Percentiles rank a stretch among this genome's conserved stretches.
These are phyloP conservation scores for Melanotaenia duboulayi DNA, from an alignment of 2,113 vertebrate genomes.

Conservation along the genomic window DNA sequence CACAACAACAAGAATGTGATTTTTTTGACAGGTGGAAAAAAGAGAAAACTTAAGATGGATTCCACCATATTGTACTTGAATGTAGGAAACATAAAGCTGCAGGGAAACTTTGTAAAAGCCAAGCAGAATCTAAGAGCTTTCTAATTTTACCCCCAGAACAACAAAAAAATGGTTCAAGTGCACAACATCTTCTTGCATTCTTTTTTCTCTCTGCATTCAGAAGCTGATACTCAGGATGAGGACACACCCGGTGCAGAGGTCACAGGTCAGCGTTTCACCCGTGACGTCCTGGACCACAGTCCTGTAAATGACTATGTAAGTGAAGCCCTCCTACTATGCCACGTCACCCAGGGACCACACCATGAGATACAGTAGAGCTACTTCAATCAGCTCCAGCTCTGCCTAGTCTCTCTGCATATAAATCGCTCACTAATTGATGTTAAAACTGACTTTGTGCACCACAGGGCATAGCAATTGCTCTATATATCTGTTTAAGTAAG, in stretches of 20 bases:
- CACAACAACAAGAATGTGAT: slow-evolving; percentile 20
- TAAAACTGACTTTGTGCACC: slow-evolving; percentile 81
- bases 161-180: slow-evolving; percentile 17
- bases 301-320: slow-evolving; percentile 83
- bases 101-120: slow-evolving; percentile 18
- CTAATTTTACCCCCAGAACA: slow-evolving; percentile 34
- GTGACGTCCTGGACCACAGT: slow-evolving; percentile 75
- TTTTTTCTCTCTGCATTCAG: slow-evolving; percentile 42
- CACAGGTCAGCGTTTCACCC: slow-evolving; percentile 76
- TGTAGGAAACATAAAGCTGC: slow-evolving; percentile 51
- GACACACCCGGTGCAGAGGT: slow-evolving; percentile 68
- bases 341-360: slow-evolving; percentile 39
- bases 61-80: slow-evolving; percentile 36
- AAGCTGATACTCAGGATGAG: slow-evolving; percentile 65
- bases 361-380: slow-evolving; percentile 44
- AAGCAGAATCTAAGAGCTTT: slow-evolving; percentile 36
- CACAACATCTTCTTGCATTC: background rate
- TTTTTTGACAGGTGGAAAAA: slow-evolving; percentile 25
- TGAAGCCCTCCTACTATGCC: slow-evolving; percentile 18
- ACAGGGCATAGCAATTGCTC: slow-evolving; percentile 82
- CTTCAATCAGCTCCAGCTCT: slow-evolving; percentile 64
- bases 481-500: slow-evolving; percentile 86
- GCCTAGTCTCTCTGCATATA: slow-evolving; percentile 75
- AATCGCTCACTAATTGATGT: slow-evolving; percentile 84
- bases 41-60: slow-evolving; percentile 36